Percentiles rank a stretch among this genome's conserved stretches.
Evolutionary conservation across 1,140 invertebrate genomes (phyloP).

Genomic region (Ceratosolen fusciceps): DNA sequence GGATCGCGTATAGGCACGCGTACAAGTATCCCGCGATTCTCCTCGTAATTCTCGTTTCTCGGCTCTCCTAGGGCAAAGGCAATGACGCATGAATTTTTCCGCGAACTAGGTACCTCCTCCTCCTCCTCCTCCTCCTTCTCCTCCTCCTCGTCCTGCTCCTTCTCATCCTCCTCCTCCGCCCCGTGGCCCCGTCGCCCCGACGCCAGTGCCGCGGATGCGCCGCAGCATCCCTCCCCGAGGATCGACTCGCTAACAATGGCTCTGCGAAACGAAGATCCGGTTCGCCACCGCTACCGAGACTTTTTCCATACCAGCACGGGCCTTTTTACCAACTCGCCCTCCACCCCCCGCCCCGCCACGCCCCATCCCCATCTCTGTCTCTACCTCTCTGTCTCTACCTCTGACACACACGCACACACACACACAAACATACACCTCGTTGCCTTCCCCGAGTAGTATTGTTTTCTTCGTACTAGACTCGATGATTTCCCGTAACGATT

Average conservation of each 20-base stretch:
- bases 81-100: slow-evolving; percentile 33
- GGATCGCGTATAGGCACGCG: neutral
- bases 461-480: slow-evolving; percentile 14
- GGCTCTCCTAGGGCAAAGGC: neutral
- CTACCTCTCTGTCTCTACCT: too few relatives aligned
- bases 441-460: too few relatives aligned
- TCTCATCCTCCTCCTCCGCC: neutral
- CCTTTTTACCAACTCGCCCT: slow-evolving; percentile 26
- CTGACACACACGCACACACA: too few relatives aligned
- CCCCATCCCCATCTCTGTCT: too few relatives aligned
- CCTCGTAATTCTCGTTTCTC: slow-evolving; percentile 36
- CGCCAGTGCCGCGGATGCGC: slow-evolving; percentile 20
- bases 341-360: neutral
- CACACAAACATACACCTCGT: too few relatives aligned
- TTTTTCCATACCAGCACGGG: neutral
- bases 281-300: neutral
- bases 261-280: slow-evolving; percentile 41
- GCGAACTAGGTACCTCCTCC: neutral
- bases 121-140: neutral
- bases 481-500: slow-evolving; percentile 16
- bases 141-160: neutral
- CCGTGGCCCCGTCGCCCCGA: neutral
- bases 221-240: neutral
- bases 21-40: neutral
- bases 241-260: slow-evolving; percentile 17